Conservation (phyloP, 2,888 invertebrate species). For the Cephus pygmeus region DNA sequence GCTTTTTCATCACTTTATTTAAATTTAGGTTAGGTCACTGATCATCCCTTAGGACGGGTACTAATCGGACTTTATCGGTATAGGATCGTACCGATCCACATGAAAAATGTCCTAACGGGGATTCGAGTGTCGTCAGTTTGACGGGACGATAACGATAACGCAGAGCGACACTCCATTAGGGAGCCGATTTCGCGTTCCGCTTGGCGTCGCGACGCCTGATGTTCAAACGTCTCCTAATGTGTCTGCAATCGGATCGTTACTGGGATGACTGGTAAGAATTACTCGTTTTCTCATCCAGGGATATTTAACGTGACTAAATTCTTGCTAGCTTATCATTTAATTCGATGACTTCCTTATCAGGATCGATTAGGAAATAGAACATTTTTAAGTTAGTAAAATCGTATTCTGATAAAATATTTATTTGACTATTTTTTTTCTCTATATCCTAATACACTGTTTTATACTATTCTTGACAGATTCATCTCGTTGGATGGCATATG, state of each 20-base stretch:
- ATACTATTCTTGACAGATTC: too few species aligned
- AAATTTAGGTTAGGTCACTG: background rate
- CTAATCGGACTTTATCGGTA: background rate
- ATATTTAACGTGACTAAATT: background rate
- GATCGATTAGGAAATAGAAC: background rate
- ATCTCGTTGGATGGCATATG: too few species aligned
- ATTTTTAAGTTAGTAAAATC: too few species aligned
- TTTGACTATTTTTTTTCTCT: too few species aligned
- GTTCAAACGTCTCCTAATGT: conserved; percentile 2
- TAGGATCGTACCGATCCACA: background rate
- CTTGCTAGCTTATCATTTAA: background rate
- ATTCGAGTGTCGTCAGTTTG: conserved; percentile 4
- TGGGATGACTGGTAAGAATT: background rate
- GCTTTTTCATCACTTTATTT: background rate
- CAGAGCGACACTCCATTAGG: conserved; percentile 9
- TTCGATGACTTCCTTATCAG: background rate
- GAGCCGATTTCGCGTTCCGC: conserved; percentile 4
- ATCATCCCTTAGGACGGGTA: background rate
- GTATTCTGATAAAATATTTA: too few species aligned
- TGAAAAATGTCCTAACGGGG: conserved; percentile 8
- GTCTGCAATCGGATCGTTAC: conserved; percentile 3
- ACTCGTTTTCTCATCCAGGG: background rate
- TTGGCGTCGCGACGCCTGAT: conserved; percentile 3
- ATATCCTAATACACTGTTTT: too few species aligned
- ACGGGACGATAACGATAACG: conserved; percentile 5